Percentiles rank a stretch among this genome's conserved stretches.
phyloP scores from a whole-genome alignment of 2,113 vertebrate species.

The Tupaia chinensis region DNA sequence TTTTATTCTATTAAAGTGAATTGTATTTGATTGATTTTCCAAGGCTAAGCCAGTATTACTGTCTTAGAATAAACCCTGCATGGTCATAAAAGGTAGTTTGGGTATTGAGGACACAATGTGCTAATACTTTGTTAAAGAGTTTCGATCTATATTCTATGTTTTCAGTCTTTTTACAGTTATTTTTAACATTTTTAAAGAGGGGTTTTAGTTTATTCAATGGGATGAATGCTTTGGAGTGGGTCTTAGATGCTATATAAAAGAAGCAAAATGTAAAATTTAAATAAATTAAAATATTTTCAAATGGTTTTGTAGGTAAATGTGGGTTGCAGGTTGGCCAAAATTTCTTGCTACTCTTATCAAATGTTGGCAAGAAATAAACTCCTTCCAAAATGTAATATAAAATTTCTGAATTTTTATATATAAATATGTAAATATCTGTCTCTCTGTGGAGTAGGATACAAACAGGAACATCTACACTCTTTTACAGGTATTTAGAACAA shows the following conservation, averaged over 20 bases:
- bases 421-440: not conserved
- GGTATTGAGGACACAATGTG: not conserved
- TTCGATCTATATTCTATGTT: not conserved
- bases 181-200: not conserved
- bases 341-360: not conserved
- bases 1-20: constrained; percentile 1
- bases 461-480: not conserved
- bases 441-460: not conserved
- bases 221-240: not conserved
- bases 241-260: not conserved
- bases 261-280: not conserved
- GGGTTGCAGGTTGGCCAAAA: not conserved
- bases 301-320: not conserved
- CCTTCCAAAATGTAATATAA: not conserved
- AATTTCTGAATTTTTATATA: not conserved
- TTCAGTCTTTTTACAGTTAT: not conserved
- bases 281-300: constrained; percentile 38
- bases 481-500: not conserved
- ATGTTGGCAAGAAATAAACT: not conserved
- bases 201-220: constrained; percentile 5
- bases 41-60: not conserved
- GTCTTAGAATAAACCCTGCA: not conserved
- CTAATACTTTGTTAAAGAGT: not conserved
- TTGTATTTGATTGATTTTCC: not conserved
- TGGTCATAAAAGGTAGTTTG: not conserved